phyloP scores from a whole-genome alignment of 2,113 vertebrate species.

The Albula glossodonta region DNA sequence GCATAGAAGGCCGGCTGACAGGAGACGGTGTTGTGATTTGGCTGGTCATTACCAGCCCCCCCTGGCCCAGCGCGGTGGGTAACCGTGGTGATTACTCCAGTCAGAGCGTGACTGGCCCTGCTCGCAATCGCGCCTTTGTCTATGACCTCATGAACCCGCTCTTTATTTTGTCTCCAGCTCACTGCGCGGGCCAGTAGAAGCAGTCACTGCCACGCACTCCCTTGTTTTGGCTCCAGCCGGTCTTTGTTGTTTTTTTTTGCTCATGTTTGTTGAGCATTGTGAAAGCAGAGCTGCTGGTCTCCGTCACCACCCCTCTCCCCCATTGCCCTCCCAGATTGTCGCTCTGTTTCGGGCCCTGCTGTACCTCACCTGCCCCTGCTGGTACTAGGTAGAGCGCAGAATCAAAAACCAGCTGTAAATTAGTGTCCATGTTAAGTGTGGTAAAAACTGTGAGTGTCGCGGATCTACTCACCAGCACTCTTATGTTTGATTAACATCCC shows the following conservation, averaged over 20 bases:
- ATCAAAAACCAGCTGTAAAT: background rate
- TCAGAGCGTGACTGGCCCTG: background rate
- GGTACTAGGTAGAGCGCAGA: background rate
- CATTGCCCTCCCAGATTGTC: background rate
- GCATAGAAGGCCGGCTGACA: background rate
- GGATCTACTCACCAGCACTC: background rate
- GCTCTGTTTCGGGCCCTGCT: background rate
- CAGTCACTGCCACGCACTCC: background rate
- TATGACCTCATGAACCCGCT: conserved; percentile 4
- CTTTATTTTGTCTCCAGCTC: background rate
- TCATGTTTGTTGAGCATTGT: background rate
- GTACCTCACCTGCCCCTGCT: conserved; percentile 12
- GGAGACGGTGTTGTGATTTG: conserved; percentile 30
- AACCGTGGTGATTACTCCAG: background rate
- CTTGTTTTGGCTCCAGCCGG: conserved; percentile 3
- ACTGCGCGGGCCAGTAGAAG: background rate
- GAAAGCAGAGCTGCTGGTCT: background rate
- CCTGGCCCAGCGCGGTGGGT: conserved; percentile 3
- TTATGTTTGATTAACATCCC: background rate
- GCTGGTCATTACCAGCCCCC: conserved; percentile 25
- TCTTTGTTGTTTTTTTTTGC: background rate
- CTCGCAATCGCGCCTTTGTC: background rate
- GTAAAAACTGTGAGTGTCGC: background rate
- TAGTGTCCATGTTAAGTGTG: background rate
- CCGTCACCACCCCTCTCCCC: background rate